These are phyloP conservation scores for Siderastrea siderea DNA, from an alignment of 92 coral and sea anemone genomes.

Conservation along the genomic window DNA sequence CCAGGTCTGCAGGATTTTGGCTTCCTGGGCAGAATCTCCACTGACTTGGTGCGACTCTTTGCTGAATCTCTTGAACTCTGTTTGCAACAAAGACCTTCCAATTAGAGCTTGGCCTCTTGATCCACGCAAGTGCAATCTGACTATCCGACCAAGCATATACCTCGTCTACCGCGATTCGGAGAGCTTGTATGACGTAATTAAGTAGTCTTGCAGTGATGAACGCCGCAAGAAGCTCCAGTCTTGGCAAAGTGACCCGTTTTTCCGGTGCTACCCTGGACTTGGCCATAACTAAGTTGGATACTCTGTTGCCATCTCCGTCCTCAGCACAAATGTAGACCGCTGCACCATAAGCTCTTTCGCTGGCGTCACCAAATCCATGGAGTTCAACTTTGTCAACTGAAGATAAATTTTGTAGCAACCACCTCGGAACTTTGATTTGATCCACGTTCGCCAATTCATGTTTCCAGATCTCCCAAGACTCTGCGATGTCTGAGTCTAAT, in stretches of 20 bases:
- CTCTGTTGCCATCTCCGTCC: not conserved
- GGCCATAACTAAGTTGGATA: not conserved
- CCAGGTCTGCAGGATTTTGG: not conserved
- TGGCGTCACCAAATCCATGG: not conserved
- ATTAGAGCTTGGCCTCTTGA: not conserved
- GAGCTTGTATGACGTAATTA: not conserved
- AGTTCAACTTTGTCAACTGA: not conserved
- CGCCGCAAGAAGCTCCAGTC: too few species aligned
- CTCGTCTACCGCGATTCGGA: not conserved
- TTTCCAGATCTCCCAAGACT: conserved; percentile 12
- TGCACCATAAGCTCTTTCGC: not conserved
- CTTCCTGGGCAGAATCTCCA: not conserved
- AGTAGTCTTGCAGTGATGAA: not conserved
- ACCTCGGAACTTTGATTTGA: not conserved
- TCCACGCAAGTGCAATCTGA: not conserved
- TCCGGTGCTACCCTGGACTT: not conserved
- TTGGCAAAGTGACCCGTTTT: too few species aligned
- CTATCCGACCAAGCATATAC: not conserved
- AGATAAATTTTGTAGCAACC: not conserved
- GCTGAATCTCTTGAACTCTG: not conserved
- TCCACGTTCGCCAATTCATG: conserved; percentile 3
- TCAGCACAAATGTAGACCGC: not conserved
- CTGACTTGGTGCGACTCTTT: not conserved
- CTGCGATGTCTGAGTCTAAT: too few species aligned
- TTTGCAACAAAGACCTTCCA: not conserved